Conservation (phyloP, 2,888 invertebrate species). For the Megalurothrips usitatus region DNA sequence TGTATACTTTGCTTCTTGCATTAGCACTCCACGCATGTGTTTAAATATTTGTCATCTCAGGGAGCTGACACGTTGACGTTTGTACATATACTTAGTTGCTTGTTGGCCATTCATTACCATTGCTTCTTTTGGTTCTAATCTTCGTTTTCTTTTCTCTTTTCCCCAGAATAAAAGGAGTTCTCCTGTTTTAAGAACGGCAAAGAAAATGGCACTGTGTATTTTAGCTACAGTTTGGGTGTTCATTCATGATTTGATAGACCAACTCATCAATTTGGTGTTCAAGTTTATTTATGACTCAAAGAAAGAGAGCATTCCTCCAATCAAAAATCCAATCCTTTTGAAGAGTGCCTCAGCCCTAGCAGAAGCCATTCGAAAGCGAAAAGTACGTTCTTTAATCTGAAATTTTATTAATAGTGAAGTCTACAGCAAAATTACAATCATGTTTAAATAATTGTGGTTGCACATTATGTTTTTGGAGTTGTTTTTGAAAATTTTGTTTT, state of each 20-base stretch:
- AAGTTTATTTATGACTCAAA: slow-evolving; percentile 36
- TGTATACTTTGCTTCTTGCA: background rate
- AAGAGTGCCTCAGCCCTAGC: slow-evolving; percentile 67
- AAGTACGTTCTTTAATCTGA: slow-evolving; percentile 35
- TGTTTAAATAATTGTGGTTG: slow-evolving; percentile 19
- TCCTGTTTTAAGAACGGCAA: background rate
- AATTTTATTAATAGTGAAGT: background rate
- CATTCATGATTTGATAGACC: background rate
- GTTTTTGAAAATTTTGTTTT: background rate
- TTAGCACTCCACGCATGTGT: background rate
- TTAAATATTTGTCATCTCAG: background rate
- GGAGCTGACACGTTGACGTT: background rate
- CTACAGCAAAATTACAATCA: slow-evolving; percentile 27
- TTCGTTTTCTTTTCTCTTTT: background rate
- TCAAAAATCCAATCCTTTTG: slow-evolving; percentile 48
- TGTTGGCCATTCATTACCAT: background rate
- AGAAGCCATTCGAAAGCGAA: slow-evolving; percentile 56
- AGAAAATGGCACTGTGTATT: background rate
- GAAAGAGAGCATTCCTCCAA: slow-evolving; percentile 44
- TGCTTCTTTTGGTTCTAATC: background rate
- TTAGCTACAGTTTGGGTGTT: background rate
- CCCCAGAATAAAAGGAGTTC: background rate
- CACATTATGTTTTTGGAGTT: background rate
- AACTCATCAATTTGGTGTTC: slow-evolving; percentile 38
- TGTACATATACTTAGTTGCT: background rate